Base-by-base conservation (phyloP, 2,797 vertebrate species). In the Epinephelus malabaricus region DNA sequence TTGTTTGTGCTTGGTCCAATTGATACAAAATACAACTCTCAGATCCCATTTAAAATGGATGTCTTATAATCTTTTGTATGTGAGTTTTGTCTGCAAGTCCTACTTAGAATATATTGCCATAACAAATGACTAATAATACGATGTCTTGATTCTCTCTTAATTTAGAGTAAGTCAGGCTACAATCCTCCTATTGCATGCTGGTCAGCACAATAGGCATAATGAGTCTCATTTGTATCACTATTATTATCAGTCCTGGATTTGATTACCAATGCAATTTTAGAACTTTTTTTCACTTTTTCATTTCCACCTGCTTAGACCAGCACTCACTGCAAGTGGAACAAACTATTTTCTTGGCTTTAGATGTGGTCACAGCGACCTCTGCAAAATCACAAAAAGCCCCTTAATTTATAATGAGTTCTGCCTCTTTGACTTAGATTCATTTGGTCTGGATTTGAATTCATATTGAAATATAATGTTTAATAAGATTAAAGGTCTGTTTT, bases 211-310 rank as follows among this genome's bases (percentile, higher is more conserved):
- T 30, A 21, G 38, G 38, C 45, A 60, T 74, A 80, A 83, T 73
- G n/a, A 63, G 46, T 46, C 79, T 71, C 53, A 67, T 82, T 69
- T 73, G 49, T 65, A 60, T 71, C 15, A 72, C 23, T 69, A 34
- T 66, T 61, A 49, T 78, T 58, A 68, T 63, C 17, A 69, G 25
- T 60, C 30, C 34, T 63, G 56, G 53, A 70, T 49, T 45, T 71
- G 81, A 76, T 76, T 84, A 76, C 47, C 34, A 73, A 23, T 69
- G 72, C 59, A 63, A 21, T 79, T 34, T 76, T 62, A 9, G 30
- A 13, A 10, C 59, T 58, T 62, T 14, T 54, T 53, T 69, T 25
- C 30, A 10, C 19, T 17, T 68, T 62, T 45, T 25, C 18, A 47
- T 71, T 59, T 17, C 38, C 14, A 69, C 45, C 50, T 56, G 47